Evolutionary conservation across 2,888 invertebrate genomes (phyloP).

Genomic region (Chymomyza caudatula): DNA sequence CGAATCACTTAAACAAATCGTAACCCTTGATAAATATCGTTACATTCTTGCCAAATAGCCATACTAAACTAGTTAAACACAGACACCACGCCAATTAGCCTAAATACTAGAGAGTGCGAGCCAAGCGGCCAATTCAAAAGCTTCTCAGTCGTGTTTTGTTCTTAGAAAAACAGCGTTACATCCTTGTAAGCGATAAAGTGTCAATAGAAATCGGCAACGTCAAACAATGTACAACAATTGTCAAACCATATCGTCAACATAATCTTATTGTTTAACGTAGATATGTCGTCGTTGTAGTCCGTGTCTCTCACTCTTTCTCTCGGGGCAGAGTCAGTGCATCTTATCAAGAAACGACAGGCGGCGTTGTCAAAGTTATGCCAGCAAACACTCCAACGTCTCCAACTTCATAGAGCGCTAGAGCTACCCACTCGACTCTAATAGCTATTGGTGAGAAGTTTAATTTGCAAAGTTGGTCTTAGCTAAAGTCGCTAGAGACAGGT

Average conservation of each 20-base stretch:
- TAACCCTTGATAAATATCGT: not conserved
- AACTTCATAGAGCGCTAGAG: not conserved
- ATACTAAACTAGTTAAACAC: not conserved
- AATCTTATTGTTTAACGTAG: slow-evolving; percentile 62
- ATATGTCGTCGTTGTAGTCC: not conserved
- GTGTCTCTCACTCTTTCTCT: not conserved
- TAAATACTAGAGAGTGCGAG: slow-evolving; percentile 41
- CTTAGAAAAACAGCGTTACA: slow-evolving; percentile 68
- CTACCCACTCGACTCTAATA: slow-evolving; percentile 1
- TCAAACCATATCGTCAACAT: slow-evolving; percentile 70
- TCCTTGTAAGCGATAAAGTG: slow-evolving; percentile 67
- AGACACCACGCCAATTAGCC: slow-evolving; percentile 45
- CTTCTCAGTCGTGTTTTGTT: slow-evolving; percentile 52
- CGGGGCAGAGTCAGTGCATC: slow-evolving; percentile 20
- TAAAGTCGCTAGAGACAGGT: not conserved
- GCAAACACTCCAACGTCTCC: slow-evolving; percentile 53
- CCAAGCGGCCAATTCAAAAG: slow-evolving; percentile 29
- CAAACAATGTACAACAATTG: slow-evolving; percentile 74
- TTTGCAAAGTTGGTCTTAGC: slow-evolving; percentile 32
- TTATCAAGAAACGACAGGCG: slow-evolving; percentile 63
- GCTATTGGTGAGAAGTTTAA: slow-evolving; percentile 12
- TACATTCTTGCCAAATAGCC: not conserved
- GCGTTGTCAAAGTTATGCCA: slow-evolving; percentile 59
- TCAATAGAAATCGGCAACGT: slow-evolving; percentile 71
- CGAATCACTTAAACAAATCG: not conserved